Evolutionary conservation across 2,113 vertebrate species (phyloP).

Genomic region (Silurus meridionalis): DNA sequence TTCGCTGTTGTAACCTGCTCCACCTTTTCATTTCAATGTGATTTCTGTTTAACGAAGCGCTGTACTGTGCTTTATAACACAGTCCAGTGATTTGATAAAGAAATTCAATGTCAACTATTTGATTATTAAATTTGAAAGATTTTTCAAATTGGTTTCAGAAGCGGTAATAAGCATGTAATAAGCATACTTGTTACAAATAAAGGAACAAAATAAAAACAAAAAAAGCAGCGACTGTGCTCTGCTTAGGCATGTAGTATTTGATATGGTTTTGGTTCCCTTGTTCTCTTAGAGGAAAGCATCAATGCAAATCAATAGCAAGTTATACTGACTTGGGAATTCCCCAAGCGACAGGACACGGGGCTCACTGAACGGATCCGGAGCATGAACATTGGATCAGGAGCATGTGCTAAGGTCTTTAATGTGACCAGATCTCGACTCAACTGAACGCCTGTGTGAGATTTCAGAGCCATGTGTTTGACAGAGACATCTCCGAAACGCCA

Average conservation of each 20-base stretch:
- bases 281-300: not conserved
- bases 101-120: not conserved
- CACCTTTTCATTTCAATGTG: not conserved
- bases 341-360: not conserved
- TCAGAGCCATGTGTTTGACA: not conserved
- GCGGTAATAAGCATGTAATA: not conserved
- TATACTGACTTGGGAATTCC: not conserved
- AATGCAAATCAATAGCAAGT: not conserved
- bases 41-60: not conserved
- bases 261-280: not conserved
- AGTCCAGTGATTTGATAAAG: not conserved
- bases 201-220: not conserved
- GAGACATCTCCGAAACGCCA: not conserved
- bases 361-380: not conserved
- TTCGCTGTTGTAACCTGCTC: not conserved
- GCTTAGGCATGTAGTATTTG: not conserved
- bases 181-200: not conserved
- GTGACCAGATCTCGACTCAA: not conserved
- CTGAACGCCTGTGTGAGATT: not conserved
- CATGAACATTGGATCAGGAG: not conserved
- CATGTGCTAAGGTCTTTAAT: not conserved
- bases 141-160: not conserved
- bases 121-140: not conserved
- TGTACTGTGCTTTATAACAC: not conserved
- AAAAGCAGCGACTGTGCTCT: too few species aligned